Evolutionary conservation across 2,797 vertebrate genomes (phyloP).

Genomic region (Schizopygopsis malacanthus): DNA sequence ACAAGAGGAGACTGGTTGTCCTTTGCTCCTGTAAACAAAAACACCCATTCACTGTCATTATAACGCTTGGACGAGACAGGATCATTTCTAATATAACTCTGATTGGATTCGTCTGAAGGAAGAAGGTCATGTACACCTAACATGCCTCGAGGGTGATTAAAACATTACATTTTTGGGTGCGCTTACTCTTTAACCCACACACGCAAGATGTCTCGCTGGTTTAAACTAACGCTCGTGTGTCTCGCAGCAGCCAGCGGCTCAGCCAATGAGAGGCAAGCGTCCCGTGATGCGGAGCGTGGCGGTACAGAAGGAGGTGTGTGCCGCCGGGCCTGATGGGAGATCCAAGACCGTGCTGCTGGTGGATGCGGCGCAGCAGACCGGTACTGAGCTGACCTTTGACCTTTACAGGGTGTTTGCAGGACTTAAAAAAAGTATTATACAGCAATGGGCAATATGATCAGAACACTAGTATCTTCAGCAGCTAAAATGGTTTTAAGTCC

Average conservation of each 20-base stretch:
- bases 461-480: too few relatives aligned
- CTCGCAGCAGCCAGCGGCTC: slow-evolving; percentile 78
- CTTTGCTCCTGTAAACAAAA: too few relatives aligned
- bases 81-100: too few relatives aligned
- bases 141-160: too few relatives aligned
- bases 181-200: not conserved
- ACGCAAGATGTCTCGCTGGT: not conserved
- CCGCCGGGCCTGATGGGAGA: slow-evolving; percentile 88
- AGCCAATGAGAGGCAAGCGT: slow-evolving; percentile 85
- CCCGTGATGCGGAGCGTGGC: slow-evolving; percentile 91
- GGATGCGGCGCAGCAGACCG: slow-evolving; percentile 92
- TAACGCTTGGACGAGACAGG: too few relatives aligned
- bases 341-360: slow-evolving; percentile 93
- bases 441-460: too few relatives aligned
- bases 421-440: not conserved
- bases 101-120: too few relatives aligned
- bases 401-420: not conserved
- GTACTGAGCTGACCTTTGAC: slow-evolving; percentile 64
- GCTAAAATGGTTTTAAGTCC: too few relatives aligned
- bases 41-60: too few relatives aligned
- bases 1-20: too few relatives aligned
- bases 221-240: not conserved
- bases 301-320: slow-evolving; percentile 94
- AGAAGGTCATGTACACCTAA: too few relatives aligned
- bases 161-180: too few relatives aligned